Evolutionary conservation across 2,113 vertebrate genomes (phyloP), one percentile per base, ranked within the genome.

Genomic region (Zosterops hypoxanthus): DNA sequence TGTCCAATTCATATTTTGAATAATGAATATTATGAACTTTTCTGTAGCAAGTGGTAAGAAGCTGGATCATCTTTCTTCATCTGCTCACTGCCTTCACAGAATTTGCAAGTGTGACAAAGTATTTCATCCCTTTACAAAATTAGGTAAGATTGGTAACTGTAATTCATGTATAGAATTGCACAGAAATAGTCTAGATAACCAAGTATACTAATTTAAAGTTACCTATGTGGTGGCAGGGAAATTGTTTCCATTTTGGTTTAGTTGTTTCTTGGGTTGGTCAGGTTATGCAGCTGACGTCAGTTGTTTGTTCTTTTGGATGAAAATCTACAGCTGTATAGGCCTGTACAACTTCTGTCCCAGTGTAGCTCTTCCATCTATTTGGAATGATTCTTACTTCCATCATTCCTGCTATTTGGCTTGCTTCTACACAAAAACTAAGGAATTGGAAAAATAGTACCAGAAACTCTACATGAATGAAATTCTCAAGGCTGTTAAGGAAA

Each of bases 21-120:
- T 93, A 84, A 90, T 66, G 41, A 86, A 57, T 90, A 61, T 81
- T 56, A 24, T 24, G 28, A 68, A 59, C 49, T 93, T 86, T 88
- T 60, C 50, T 94, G 64, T 86, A 90, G 56, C 76, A 82, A 83
- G 36, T 94, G 72, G 56, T 75, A 75, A 86, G 93, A 86, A 86
- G 53, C 44, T 88, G 86, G 76, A 68, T 77, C 14, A 1, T 71
- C 79, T 91, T 82, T 82, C 66, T 94, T 94, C 47, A 34, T 77
- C 63, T 85, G 66, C 76, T 81, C 3, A 0, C 47, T 63, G 76
- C 49, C 49, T 73, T 90, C 77, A 70, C 23, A 65, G 61, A 28
- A 65, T 81, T 52, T 90, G 53, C 57, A 75, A 93, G 52, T 85
- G 42, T 80, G 78, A 80, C 55, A 7, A 85, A 85, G 23, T 82